Base-by-base conservation (phyloP, 2,888 invertebrate species). In the Dasysyrphus albostriatus region DNA sequence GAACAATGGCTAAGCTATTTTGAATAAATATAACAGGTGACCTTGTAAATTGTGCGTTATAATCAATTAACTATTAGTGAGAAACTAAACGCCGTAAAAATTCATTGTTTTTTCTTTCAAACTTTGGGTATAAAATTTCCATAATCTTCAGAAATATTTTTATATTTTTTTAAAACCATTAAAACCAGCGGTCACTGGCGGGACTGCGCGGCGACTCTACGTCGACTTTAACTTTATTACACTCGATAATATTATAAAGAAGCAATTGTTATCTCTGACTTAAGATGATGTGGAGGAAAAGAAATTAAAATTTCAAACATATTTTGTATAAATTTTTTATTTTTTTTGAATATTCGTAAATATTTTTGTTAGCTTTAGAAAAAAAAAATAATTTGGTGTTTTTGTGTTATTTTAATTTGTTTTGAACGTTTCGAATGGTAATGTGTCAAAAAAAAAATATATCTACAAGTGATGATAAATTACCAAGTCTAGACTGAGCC, bases 61-160 rank as follows among this genome's bases (percentile, higher is more conserved):
- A 65, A 65, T 65, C 65, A 65, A 65, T 65, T 65, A 65, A 67
- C 65, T 49, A 34, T 47, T 49, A 34, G 65, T 37, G 65, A 67
- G 49, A 67, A 67, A 47, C 44, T 65, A 65, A 44, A 44, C 63
- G 32, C 65, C 65, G 7, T 44, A 29, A 32, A 65, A 47, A 65
- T 47, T 47, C 65, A 65, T 47, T 65, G 47, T 32, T 63, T 44
- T 16, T 32, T 47, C 29, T 58, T 58, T 24, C 14, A 37, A 44
- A 47, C 47, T 47, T 65, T 65, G 44, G 32, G n/a, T 12, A 44
- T 65, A 65, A 44, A 47, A 65, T 65, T 65, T 65, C 65, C 44
- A 65, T 65, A 65, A 65, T 65, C 65, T 65, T 47, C 12, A 44
- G 9, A 32, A 65, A 65, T 44, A 16, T 61, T 4, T 58, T 37